Conservation (phyloP, 2,888 invertebrate species). For the Urechis unicinctus region DNA sequence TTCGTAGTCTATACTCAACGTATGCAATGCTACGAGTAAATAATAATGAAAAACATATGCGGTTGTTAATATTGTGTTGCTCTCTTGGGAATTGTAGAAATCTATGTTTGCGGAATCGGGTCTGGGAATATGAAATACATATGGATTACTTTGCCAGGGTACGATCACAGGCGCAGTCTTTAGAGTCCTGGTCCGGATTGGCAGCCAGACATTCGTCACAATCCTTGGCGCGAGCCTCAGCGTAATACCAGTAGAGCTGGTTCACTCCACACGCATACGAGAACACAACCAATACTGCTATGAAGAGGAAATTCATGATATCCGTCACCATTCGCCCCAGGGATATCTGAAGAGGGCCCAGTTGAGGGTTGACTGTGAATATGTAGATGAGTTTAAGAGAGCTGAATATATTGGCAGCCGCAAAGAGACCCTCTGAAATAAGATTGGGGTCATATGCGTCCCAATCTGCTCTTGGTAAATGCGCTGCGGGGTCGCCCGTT, state of each 20-base stretch:
- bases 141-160: slow-evolving; percentile 48
- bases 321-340: slow-evolving; percentile 70
- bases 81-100: no score
- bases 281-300: slow-evolving; percentile 70
- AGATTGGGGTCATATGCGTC: slow-evolving; percentile 98
- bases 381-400: slow-evolving; percentile 85
- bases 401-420: slow-evolving; percentile 94
- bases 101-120: no score
- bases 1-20: no score
- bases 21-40: no score
- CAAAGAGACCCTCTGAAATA: slow-evolving; percentile 71
- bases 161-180: slow-evolving; percentile 20
- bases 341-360: slow-evolving; percentile 87
- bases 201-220: slow-evolving; percentile 8
- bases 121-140: no score
- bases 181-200: background rate
- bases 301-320: slow-evolving; percentile 86
- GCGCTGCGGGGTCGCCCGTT: slow-evolving; percentile 4
- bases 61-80: no score
- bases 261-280: slow-evolving; percentile 87
- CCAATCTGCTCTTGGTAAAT: slow-evolving; percentile 71
- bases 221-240: slow-evolving; percentile 24
- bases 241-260: slow-evolving; percentile 81
- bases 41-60: no score
- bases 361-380: slow-evolving; percentile 86